Conservation (phyloP, 2,888 invertebrate species). For the Strigamia transsilvanica region DNA sequence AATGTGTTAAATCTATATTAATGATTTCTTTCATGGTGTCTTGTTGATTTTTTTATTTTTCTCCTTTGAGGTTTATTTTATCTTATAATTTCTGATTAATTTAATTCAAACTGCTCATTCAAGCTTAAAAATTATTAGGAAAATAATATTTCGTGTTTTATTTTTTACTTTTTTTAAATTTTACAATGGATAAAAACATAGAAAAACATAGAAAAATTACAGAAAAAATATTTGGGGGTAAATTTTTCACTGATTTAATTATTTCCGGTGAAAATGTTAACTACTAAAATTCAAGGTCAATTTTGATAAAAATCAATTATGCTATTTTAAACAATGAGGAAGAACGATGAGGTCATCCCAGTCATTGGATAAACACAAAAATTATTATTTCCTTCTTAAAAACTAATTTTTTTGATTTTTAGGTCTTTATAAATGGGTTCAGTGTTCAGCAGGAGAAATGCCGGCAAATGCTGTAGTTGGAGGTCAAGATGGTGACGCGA, state of each 20-base stretch:
- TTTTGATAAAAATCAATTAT: not conserved
- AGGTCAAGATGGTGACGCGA: constrained; percentile 48
- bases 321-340: not conserved
- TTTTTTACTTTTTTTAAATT: too few relatives aligned
- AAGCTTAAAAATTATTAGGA: too few relatives aligned
- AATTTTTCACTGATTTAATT: not conserved
- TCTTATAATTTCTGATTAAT: too few relatives aligned
- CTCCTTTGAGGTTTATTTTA: too few relatives aligned
- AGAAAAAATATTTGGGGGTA: not conserved
- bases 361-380: constrained; percentile 2
- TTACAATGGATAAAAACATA: too few relatives aligned
- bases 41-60: too few relatives aligned
- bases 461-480: constrained; percentile 49
- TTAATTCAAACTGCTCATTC: too few relatives aligned
- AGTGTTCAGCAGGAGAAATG: constrained; percentile 36
- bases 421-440: constrained; percentile 48
- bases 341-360: not conserved
- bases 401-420: not conserved
- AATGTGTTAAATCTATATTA: not conserved
- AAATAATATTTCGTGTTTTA: too few relatives aligned
- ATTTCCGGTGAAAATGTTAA: not conserved
- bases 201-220: not conserved
- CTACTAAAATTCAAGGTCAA: not conserved
- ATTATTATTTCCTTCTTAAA: not conserved
- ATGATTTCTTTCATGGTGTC: not conserved